These are phyloP conservation scores for Spheniscus humboldti DNA, from an alignment of 2,797 vertebrate species.

Conservation along the genomic window DNA sequence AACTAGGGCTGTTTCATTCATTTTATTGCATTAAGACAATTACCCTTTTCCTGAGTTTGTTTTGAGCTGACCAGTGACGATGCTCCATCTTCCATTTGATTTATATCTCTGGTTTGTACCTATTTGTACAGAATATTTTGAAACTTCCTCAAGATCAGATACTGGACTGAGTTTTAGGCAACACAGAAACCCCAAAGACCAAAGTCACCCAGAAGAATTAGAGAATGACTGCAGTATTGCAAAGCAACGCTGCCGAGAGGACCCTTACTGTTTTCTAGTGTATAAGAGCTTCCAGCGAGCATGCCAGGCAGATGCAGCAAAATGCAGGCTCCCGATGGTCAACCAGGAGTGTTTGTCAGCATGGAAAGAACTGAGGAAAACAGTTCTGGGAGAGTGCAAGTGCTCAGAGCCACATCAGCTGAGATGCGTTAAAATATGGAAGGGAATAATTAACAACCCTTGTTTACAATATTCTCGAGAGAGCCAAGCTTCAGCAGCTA, in stretches of 20 bases:
- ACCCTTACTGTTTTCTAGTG: conserved; percentile 27
- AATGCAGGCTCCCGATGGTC: conserved; percentile 1
- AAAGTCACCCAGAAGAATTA: fast-evolving
- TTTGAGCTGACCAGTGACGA: background rate
- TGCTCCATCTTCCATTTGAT: background rate
- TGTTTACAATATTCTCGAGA: conserved; percentile 41
- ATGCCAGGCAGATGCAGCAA: conserved; percentile 3
- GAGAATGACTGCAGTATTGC: conserved; percentile 34
- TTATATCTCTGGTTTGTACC: background rate
- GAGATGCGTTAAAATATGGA: conserved; percentile 61
- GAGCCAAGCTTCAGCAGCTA: background rate
- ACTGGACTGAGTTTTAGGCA: background rate
- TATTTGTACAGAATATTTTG: conserved; percentile 7
- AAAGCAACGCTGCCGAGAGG: conserved; percentile 36
- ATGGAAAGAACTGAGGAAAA: conserved; percentile 60
- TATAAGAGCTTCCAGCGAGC: conserved; percentile 60
- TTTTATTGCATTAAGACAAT: background rate
- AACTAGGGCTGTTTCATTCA: background rate
- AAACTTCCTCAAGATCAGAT: conserved; percentile 30
- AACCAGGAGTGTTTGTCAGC: conserved; percentile 35
- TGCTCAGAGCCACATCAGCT: conserved; percentile 51
- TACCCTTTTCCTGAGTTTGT: background rate
- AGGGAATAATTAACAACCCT: conserved; percentile 66
- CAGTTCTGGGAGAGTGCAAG: conserved; percentile 56
- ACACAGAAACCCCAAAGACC: background rate